Evolutionary conservation across 1,140 invertebrate genomes (phyloP), one percentile per base, ranked within the genome.

Genomic region (Lepidotrigona ventralis): DNA sequence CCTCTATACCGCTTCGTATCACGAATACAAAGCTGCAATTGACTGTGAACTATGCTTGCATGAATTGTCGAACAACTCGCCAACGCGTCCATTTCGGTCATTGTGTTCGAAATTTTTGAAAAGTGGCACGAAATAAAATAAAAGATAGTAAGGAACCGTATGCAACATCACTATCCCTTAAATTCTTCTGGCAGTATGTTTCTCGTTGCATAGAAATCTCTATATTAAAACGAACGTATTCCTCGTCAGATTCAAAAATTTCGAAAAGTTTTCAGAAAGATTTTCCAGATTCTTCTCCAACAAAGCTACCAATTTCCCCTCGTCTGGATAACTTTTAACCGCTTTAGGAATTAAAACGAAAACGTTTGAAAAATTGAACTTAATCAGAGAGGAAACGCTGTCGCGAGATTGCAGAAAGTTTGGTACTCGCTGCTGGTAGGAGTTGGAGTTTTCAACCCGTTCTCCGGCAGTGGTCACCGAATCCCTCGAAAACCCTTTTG

Each of bases 401-500:
- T 17, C 1, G 11, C n/a, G 64, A 66, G 26, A 66, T 29, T 29
- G 26, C 17, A 17, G 26, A 29, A 19, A 58, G 51, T 66, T 26
- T 21, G 21, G 6, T 6, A 39, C 15, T 11, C 58, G 8, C 29
- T 29, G 26, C 6, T n/a, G 9, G 1, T 46, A 17, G 39, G 39
- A 46, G 39, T 46, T 46, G 39, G 29, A 54, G 21, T 69, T 76
- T 17, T 64, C 64, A 54, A 3, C 19, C 19, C n/a, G 73, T 77
- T 82, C 84, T 84, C 81, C 88, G 39, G 39, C 39, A 77, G 73
- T 79, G 63, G 83, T 79, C 71, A 58, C 60, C 83, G 85, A 86
- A 76, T 83, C 84, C 81, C 66, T 75, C 63, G 80, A 68, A 33
- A 77, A 83, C 89, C 79, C 84, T 79, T 82, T 79, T 85, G 84